phyloP scores from a whole-genome alignment of 2,797 vertebrate species.

The Myotis myotis region DNA sequence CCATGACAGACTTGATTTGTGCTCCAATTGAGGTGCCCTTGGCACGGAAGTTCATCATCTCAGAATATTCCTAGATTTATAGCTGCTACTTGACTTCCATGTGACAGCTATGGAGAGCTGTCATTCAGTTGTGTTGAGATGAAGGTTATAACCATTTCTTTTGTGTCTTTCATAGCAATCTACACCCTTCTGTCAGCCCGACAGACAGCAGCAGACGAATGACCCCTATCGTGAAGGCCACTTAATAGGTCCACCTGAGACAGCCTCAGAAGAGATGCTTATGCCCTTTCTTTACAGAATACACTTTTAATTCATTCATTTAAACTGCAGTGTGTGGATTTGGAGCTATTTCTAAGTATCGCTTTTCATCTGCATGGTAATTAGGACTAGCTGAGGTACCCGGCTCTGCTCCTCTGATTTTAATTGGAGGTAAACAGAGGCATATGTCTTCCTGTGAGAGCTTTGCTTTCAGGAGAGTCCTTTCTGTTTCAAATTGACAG shows the following conservation, averaged over 20 bases:
- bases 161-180: background rate
- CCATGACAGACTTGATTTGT: background rate
- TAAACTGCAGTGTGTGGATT: background rate
- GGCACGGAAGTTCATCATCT: background rate
- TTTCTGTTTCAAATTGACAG: constrained; percentile 47
- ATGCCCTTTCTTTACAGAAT: background rate
- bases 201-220: constrained; percentile 1
- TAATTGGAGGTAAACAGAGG: constrained; percentile 55
- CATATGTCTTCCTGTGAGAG: background rate
- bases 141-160: background rate
- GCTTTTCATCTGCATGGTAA: constrained; percentile 10
- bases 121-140: background rate
- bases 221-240: background rate
- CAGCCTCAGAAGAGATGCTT: background rate
- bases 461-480: background rate
- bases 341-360: background rate
- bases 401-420: constrained; percentile 4
- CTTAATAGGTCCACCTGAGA: background rate
- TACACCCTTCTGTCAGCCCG: background rate
- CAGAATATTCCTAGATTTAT: background rate
- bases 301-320: background rate
- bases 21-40: background rate
- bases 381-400: constrained; percentile 33
- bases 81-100: constrained; percentile 5
- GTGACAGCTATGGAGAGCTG: background rate